Evolutionary conservation across 2,888 invertebrate genomes (phyloP).

Genomic region (Drosophila parthenogenetica): DNA sequence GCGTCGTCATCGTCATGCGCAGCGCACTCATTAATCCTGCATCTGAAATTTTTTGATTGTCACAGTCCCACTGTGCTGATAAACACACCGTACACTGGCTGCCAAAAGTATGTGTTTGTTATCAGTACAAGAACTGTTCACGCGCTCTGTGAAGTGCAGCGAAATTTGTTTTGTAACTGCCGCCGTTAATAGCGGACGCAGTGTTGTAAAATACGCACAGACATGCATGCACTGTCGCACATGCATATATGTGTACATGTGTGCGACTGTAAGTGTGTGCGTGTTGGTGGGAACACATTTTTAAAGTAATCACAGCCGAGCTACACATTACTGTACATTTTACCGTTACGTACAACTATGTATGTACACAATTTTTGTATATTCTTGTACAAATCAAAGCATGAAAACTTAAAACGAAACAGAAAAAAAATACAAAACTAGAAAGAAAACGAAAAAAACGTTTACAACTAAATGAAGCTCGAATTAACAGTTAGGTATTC

Average conservation of each 20-base stretch:
- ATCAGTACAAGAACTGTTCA: slow-evolving; percentile 49
- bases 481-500: slow-evolving; percentile 63
- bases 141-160: slow-evolving; percentile 50
- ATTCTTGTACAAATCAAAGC: slow-evolving; percentile 45
- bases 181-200: slow-evolving; percentile 29
- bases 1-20: slow-evolving; percentile 11
- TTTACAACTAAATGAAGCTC: slow-evolving; percentile 61
- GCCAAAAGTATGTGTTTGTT: slow-evolving; percentile 6
- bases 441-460: slow-evolving; percentile 29
- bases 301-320: slow-evolving; percentile 49
- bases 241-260: background rate
- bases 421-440: slow-evolving; percentile 12
- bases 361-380: slow-evolving; percentile 37
- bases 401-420: slow-evolving; percentile 28
- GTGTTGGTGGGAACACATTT: slow-evolving; percentile 40
- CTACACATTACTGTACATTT: slow-evolving; percentile 52
- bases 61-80: slow-evolving; percentile 60
- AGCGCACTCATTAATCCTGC: slow-evolving; percentile 54
- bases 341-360: slow-evolving; percentile 34
- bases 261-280: slow-evolving; percentile 1
- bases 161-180: slow-evolving; percentile 68
- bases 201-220: slow-evolving; percentile 38
- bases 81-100: background rate
- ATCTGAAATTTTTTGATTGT: slow-evolving; percentile 75
- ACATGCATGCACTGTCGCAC: slow-evolving; percentile 4